A percentile compares a stretch with the other conserved stretches of the same genome.
These are phyloP conservation scores for Lysiphlebus fabarum DNA, from an alignment of 1,140 invertebrate species.

Conservation along the genomic window DNA sequence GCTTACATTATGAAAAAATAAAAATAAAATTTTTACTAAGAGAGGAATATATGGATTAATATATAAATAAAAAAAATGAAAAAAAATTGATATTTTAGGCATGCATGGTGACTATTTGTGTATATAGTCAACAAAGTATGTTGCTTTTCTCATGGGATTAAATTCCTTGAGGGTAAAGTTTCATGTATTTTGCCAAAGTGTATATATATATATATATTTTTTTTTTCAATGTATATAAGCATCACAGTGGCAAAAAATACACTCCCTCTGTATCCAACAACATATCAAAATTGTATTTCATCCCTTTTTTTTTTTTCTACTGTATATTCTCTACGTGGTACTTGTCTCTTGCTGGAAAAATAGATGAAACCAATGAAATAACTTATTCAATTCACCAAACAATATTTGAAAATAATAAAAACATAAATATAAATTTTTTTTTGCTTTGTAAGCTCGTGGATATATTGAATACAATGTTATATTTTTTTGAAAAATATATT, in stretches of 20 bases:
- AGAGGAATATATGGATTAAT: too few relatives aligned
- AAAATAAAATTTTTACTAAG: too few relatives aligned
- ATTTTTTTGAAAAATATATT: too few relatives aligned
- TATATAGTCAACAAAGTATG: too few relatives aligned
- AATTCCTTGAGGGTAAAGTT: background rate
- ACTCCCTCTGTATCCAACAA: conserved; percentile 19
- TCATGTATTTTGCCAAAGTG: conserved; percentile 14
- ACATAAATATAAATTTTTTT: too few relatives aligned
- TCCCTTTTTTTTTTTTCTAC: conserved; percentile 1
- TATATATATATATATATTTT: background rate
- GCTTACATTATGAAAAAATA: too few relatives aligned
- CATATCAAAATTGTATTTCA: conserved; percentile 6
- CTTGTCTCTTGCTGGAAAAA: conserved; percentile 14
- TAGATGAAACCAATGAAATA: conserved; percentile 22
- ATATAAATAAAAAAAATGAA: background rate
- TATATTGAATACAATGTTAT: conserved; percentile 2
- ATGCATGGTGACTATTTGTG: too few relatives aligned
- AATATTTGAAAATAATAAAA: conserved; percentile 2
- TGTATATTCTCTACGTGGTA: conserved; percentile 8
- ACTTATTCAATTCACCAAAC: conserved; percentile 30
- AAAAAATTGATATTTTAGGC: background rate
- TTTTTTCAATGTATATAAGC: background rate
- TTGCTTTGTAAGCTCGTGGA: conserved; percentile 17
- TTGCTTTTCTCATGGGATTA: background rate
- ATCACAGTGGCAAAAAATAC: background rate